Evolutionary conservation across 2,113 vertebrate genomes (phyloP).

Genomic region (Camelus bactrianus): DNA sequence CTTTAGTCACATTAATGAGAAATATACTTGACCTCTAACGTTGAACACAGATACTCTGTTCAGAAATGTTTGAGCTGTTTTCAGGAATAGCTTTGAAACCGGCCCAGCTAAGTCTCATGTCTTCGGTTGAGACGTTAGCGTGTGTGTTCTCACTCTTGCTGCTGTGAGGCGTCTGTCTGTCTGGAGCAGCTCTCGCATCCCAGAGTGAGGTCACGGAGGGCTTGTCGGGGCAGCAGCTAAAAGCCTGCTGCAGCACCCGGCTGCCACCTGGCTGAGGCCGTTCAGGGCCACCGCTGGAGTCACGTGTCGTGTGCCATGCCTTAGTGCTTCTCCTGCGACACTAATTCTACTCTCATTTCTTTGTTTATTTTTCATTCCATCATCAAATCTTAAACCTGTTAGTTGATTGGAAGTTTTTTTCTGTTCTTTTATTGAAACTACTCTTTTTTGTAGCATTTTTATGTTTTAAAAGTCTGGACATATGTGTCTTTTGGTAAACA

Average conservation of each 20-base stretch:
- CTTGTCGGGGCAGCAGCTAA: background rate
- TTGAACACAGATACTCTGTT: background rate
- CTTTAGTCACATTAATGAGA: background rate
- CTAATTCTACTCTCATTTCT: background rate
- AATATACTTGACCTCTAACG: background rate
- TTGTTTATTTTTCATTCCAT: background rate
- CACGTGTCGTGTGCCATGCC: accelerated
- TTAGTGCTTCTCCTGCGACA: background rate
- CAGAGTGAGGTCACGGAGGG: background rate
- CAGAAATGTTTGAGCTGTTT: background rate
- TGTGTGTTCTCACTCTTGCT: background rate
- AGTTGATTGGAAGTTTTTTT: background rate
- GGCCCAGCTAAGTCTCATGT: background rate
- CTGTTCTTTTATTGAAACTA: background rate
- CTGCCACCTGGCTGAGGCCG: no score
- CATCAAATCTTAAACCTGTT: background rate
- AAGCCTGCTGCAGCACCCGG: background rate
- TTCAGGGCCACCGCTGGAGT: background rate
- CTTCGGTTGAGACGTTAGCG: background rate
- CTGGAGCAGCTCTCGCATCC: background rate
- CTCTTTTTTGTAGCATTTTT: constrained; percentile 13
- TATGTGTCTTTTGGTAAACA: background rate
- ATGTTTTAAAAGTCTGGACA: background rate
- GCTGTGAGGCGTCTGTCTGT: background rate
- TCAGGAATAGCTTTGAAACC: constrained; percentile 18